phyloP scores from a whole-genome alignment of 2,888 invertebrate species.

The Phania funesta region DNA sequence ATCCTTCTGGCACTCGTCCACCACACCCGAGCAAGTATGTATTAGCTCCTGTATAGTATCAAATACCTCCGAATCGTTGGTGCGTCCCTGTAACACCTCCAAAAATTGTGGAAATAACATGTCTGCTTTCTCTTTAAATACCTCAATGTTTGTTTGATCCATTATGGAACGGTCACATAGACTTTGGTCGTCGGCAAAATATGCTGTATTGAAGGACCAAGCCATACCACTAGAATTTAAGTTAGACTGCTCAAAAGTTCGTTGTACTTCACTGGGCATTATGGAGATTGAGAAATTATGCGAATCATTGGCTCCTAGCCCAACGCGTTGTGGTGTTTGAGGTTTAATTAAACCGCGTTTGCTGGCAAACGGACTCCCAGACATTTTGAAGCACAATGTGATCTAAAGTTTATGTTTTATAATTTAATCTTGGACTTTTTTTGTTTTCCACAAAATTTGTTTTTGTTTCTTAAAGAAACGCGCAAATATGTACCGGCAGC shows the following conservation, averaged over 20 bases:
- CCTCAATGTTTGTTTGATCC: constrained; percentile 52
- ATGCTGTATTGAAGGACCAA: constrained; percentile 54
- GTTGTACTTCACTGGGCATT: constrained; percentile 73
- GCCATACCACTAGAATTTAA: constrained; percentile 58
- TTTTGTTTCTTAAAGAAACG: constrained; percentile 35
- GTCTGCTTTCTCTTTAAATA: constrained; percentile 73
- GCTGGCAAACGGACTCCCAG: constrained; percentile 68
- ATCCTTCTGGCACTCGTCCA: constrained; percentile 74
- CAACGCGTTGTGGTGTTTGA: constrained; percentile 49
- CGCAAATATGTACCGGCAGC: constrained; percentile 36
- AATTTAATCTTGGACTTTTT: background rate
- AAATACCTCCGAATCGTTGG: constrained; percentile 74
- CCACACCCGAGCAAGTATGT: constrained; percentile 73
- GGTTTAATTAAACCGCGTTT: constrained; percentile 67
- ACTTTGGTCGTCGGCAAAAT: constrained; percentile 62
- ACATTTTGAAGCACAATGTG: constrained; percentile 48
- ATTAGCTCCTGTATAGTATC: constrained; percentile 76
- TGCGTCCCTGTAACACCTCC: constrained; percentile 77
- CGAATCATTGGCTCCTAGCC: constrained; percentile 19
- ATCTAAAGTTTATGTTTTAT: background rate
- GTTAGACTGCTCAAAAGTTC: constrained; percentile 67
- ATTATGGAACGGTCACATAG: constrained; percentile 63
- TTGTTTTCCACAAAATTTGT: background rate
- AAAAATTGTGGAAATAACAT: constrained; percentile 77
- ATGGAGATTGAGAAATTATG: constrained; percentile 72